Conservation (phyloP, 23 tunicate genomes). For the Trididemnum miniatum region DNA sequence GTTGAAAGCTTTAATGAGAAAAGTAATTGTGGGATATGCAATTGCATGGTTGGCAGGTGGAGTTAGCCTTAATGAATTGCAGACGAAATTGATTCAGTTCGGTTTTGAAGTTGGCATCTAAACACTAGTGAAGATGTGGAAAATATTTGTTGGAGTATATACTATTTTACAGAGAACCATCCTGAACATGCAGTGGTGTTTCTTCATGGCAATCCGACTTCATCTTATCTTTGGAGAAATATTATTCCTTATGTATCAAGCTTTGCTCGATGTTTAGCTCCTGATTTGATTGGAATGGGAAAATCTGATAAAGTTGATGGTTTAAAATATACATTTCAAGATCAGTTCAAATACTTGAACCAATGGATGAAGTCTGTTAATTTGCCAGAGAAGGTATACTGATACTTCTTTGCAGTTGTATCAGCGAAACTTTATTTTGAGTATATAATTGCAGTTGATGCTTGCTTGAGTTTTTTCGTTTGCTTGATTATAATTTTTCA, state of each 20-base stretch:
- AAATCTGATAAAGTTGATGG: conserved; percentile 64
- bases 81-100: too few relatives aligned
- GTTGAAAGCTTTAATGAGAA: too few relatives aligned
- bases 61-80: too few relatives aligned
- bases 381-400: conserved; percentile 77
- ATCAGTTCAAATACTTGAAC: conserved; percentile 63
- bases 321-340: conserved; percentile 63
- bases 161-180: not conserved
- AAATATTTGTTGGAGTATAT: not conserved
- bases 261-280: conserved; percentile 81
- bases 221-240: conserved; percentile 85
- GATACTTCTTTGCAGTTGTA: too few relatives aligned
- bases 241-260: conserved; percentile 76
- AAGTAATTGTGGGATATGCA: too few relatives aligned
- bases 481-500: too few relatives aligned
- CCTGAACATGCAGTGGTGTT: conserved; percentile 48
- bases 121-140: too few relatives aligned
- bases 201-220: conserved; percentile 91
- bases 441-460: too few relatives aligned
- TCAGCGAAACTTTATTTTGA: too few relatives aligned
- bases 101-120: too few relatives aligned
- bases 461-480: too few relatives aligned
- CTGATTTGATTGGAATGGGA: conserved; percentile 92
- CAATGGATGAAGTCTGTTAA: conserved; percentile 62
- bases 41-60: too few relatives aligned